phyloP scores from a whole-genome alignment of 2,888 invertebrate species.

The Tachina lurida region DNA sequence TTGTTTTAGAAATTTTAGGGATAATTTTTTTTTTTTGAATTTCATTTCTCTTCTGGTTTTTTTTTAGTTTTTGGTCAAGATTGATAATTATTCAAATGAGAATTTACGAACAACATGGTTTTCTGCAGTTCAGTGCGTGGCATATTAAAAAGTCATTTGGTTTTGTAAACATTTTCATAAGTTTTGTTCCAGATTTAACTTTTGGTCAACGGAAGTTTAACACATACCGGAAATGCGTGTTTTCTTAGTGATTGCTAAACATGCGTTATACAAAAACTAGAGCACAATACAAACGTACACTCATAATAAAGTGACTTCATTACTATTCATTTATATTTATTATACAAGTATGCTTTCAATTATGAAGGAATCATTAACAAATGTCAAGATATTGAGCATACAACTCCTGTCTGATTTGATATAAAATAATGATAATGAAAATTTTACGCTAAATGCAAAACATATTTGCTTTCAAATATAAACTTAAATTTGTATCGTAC shows the following conservation, averaged over 20 bases:
- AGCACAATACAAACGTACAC: not conserved
- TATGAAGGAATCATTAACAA: constrained; percentile 40
- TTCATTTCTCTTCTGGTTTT: not conserved
- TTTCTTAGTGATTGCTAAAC: constrained; percentile 68
- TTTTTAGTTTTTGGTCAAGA: constrained; percentile 15
- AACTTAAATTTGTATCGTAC: no score
- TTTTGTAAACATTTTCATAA: constrained; percentile 75
- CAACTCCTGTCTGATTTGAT: not conserved
- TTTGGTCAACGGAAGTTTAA: constrained; percentile 72
- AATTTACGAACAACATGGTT: constrained; percentile 40
- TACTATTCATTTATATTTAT: constrained; percentile 30
- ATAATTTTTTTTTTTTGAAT: constrained; percentile 2
- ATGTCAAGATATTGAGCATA: not conserved
- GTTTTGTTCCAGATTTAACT: constrained; percentile 43
- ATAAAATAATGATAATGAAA: not conserved
- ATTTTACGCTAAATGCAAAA: no score
- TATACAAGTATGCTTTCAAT: not conserved
- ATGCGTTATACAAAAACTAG: constrained; percentile 36
- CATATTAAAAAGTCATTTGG: constrained; percentile 81
- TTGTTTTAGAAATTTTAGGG: constrained; percentile 20
- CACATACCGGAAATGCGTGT: constrained; percentile 81
- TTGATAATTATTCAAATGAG: constrained; percentile 72
- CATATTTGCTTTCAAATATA: no score
- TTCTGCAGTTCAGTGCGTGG: constrained; percentile 74
- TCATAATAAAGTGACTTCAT: not conserved